These are phyloP conservation scores for Scaptomyza polygonia DNA, from an alignment of 2,888 invertebrate species.

Conservation along the genomic window DNA sequence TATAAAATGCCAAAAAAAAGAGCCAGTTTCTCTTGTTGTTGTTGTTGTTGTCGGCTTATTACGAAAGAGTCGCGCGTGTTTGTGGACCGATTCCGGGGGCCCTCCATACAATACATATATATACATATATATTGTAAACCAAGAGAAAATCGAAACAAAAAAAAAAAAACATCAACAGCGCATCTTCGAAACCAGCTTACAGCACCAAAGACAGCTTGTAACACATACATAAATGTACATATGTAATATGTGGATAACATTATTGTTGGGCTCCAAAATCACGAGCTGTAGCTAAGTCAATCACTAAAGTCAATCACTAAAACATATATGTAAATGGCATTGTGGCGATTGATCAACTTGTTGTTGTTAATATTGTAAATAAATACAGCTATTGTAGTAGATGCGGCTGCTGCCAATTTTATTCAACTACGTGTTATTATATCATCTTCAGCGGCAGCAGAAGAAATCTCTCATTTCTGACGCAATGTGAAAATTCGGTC, in stretches of 20 bases:
- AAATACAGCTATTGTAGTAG: constrained; percentile 6
- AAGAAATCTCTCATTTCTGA: constrained; percentile 29
- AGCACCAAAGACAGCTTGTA: constrained; percentile 32
- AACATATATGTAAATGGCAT: constrained; percentile 60
- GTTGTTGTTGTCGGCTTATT: constrained; percentile 39
- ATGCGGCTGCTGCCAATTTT: constrained; percentile 27
- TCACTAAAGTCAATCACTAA: constrained; percentile 26
- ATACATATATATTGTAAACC: constrained; percentile 23
- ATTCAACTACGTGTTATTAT: constrained; percentile 44
- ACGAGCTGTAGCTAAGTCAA: constrained; percentile 32
- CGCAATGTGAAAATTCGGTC: constrained; percentile 57
- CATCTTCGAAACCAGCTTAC: constrained; percentile 47
- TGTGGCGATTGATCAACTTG: constrained; percentile 64
- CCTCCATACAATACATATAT: constrained; percentile 24
- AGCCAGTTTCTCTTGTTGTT: constrained; percentile 33
- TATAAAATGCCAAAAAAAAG: constrained; percentile 27
- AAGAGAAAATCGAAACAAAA: constrained; percentile 13
- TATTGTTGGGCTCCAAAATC: constrained; percentile 2
- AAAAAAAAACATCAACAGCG: constrained; percentile 16
- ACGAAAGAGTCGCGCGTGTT: constrained; percentile 59
- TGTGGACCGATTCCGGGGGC: constrained; percentile 52
- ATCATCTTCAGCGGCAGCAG: constrained; percentile 33
- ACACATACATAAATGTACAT: constrained; percentile 10
- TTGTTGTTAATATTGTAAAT: constrained; percentile 32
- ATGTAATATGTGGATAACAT: constrained; percentile 11